A percentile compares a stretch with the other conserved stretches of the same genome.
Evolutionary conservation across 2,888 invertebrate species (phyloP).

Genomic region (Encarsia formosa): DNA sequence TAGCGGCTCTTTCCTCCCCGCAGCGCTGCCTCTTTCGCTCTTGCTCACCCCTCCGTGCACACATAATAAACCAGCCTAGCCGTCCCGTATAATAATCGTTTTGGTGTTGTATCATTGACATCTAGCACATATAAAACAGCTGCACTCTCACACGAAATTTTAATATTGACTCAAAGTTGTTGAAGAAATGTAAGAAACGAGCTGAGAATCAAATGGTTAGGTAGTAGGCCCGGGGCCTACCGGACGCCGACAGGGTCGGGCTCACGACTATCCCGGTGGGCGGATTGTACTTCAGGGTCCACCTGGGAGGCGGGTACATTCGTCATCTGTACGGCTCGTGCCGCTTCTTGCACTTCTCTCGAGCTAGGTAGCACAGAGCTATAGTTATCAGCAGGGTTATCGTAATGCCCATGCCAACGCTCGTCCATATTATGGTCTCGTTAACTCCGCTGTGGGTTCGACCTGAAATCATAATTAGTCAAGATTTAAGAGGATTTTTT

Average conservation of each 20-base stretch:
- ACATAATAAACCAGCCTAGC: too few relatives aligned
- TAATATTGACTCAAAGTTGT: too few relatives aligned
- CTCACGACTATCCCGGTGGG: constrained; percentile 42
- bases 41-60: neutral
- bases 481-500: too few relatives aligned
- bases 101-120: too few relatives aligned
- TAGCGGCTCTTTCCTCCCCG: neutral
- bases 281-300: constrained; percentile 40
- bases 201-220: constrained; percentile 34
- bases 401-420: constrained; percentile 81
- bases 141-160: too few relatives aligned
- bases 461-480: constrained; percentile 54
- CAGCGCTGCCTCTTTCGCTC: neutral
- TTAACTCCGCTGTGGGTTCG: constrained; percentile 80
- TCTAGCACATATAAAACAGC: too few relatives aligned
- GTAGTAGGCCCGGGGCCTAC: constrained; percentile 43
- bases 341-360: constrained; percentile 75
- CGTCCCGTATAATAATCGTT: too few relatives aligned
- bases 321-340: constrained; percentile 55
- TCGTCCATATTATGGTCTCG: constrained; percentile 85
- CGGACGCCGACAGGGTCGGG: constrained; percentile 41
- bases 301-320: constrained; percentile 39
- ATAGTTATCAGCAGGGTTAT: constrained; percentile 77
- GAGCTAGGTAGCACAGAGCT: constrained; percentile 75
- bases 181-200: too few relatives aligned